Conservation (phyloP, 2,888 invertebrate species). For the Tenthredo distinguenda region DNA sequence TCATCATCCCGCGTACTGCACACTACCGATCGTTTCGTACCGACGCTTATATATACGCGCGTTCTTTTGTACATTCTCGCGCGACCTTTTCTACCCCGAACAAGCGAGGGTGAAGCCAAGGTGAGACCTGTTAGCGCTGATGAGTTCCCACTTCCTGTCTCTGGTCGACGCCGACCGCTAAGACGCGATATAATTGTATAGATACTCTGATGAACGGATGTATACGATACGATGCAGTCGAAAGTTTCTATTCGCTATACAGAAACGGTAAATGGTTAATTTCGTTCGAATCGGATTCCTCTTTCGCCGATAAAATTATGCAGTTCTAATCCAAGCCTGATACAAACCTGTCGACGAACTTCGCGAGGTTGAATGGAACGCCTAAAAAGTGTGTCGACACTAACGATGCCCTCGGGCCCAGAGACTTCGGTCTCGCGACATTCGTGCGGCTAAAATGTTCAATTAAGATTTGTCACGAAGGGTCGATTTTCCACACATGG, state of each 20-base stretch:
- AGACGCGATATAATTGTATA: constrained; percentile 2
- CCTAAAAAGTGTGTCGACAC: constrained; percentile 42
- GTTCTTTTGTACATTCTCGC: constrained; percentile 43
- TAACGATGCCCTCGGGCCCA: constrained; percentile 48
- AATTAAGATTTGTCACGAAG: constrained; percentile 76
- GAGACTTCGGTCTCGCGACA: constrained; percentile 42
- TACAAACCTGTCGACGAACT: neutral
- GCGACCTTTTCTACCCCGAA: neutral
- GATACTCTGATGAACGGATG: neutral
- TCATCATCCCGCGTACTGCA: constrained; percentile 47
- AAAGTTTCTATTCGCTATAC: neutral
- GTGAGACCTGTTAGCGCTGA: constrained; percentile 51
- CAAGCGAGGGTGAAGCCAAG: neutral
- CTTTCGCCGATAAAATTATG: neutral
- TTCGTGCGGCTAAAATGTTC: constrained; percentile 63
- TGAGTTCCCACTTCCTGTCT: constrained; percentile 50
- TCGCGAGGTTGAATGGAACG: neutral
- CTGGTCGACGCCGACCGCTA: constrained; percentile 17
- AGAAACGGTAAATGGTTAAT: neutral
- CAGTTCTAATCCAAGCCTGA: neutral
- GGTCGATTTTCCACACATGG: constrained; percentile 58
- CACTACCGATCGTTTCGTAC: constrained; percentile 66
- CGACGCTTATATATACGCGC: constrained; percentile 46
- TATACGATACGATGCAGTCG: neutral
- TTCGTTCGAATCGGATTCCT: neutral